phyloP scores from a whole-genome alignment of 1,140 invertebrate genomes.

The Diorhabda carinulata region DNA sequence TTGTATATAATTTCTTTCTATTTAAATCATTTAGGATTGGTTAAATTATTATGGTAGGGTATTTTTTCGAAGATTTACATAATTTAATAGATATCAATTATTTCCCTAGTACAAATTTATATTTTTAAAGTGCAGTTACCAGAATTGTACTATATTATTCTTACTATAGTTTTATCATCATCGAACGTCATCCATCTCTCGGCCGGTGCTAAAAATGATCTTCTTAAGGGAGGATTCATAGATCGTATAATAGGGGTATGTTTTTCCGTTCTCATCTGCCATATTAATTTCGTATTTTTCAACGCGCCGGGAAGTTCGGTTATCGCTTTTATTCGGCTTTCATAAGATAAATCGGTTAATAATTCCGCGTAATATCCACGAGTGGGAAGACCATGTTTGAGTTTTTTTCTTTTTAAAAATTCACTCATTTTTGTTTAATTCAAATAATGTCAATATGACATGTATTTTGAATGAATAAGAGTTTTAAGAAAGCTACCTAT shows the following conservation, averaged over 20 bases:
- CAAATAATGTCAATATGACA: no score
- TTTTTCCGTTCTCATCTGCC: conserved; percentile 47
- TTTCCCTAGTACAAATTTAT: no score
- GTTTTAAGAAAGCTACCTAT: no score
- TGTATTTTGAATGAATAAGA: no score
- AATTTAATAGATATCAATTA: no score
- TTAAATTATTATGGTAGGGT: no score
- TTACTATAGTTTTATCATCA: conserved; percentile 56
- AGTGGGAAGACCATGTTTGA: conserved; percentile 6
- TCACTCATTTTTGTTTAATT: neutral
- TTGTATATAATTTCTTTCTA: no score
- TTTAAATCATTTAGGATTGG: no score
- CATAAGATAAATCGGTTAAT: conserved; percentile 19
- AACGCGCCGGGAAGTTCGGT: conserved; percentile 38
- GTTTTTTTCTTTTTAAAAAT: neutral
- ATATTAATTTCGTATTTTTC: conserved; percentile 40
- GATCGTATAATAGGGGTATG: conserved; percentile 50
- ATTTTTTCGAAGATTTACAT: no score
- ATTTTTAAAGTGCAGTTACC: no score
- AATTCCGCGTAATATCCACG: conserved; percentile 30
- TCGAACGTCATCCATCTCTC: conserved; percentile 57
- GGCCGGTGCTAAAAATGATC: conserved; percentile 50
- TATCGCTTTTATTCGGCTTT: conserved; percentile 9
- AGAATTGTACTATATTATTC: conserved; percentile 8
- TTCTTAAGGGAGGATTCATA: conserved; percentile 45